Conservation (phyloP, 1,140 invertebrate species). For the Drosophila rhopaloa region DNA sequence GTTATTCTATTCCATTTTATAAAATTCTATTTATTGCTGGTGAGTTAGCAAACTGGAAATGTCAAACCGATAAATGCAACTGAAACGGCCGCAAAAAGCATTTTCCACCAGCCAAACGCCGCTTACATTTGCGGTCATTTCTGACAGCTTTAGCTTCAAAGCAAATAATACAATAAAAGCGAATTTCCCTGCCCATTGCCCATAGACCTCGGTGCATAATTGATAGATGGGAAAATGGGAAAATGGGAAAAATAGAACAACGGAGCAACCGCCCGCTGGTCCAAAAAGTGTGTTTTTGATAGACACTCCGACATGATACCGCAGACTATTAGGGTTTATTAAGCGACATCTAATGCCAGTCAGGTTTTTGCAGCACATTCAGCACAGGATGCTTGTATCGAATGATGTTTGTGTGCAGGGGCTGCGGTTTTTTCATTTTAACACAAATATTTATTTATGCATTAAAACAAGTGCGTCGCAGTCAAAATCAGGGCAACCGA, state of each 20-base stretch:
- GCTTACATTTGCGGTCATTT: constrained; percentile 58
- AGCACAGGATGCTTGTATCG: constrained; percentile 1
- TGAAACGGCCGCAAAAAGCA: constrained; percentile 38
- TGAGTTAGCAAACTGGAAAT: constrained; percentile 31
- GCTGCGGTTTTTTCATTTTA: constrained; percentile 60
- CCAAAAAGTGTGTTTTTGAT: constrained; percentile 46
- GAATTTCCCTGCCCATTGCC: constrained; percentile 24
- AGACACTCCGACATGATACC: constrained; percentile 47
- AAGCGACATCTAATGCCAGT: constrained; percentile 72
- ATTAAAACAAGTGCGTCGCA: constrained; percentile 40
- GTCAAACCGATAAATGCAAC: constrained; percentile 66
- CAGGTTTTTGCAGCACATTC: constrained; percentile 26
- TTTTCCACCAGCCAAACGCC: constrained; percentile 20
- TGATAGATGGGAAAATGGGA: constrained; percentile 56
- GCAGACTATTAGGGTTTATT: constrained; percentile 77
- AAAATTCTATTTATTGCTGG: constrained; percentile 1
- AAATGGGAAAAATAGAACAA: constrained; percentile 48
- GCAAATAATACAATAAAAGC: constrained; percentile 50
- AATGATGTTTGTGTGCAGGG: constrained; percentile 10
- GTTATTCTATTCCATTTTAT: constrained; percentile 12
- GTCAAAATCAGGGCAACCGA: constrained; percentile 39
- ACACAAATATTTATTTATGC: constrained; percentile 70
- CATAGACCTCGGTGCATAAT: constrained; percentile 47
- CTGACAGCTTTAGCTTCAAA: constrained; percentile 53
- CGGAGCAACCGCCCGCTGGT: constrained; percentile 7